Evolutionary conservation across 1,140 invertebrate genomes (phyloP).

Genomic region (Anagrus nilaparvatae): DNA sequence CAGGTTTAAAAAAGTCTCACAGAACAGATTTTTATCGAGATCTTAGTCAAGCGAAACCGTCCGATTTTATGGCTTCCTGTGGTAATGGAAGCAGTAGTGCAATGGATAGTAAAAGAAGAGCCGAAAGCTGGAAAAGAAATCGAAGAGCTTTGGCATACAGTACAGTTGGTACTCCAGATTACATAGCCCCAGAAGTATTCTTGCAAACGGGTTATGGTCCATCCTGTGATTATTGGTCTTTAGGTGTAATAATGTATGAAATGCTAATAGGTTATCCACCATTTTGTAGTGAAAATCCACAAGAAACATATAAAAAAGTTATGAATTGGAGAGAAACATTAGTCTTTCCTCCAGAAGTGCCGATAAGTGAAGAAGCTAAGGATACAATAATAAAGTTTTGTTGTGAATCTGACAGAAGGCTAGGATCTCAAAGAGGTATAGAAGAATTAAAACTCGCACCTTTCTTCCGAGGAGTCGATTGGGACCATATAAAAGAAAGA

Average conservation of each 20-base stretch:
- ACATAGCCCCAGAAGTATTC: slow-evolving; percentile 98
- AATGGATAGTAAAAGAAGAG: slow-evolving; percentile 91
- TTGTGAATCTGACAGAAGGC: slow-evolving; percentile 83
- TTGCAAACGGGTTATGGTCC: slow-evolving; percentile 95
- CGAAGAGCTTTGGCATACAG: slow-evolving; percentile 86
- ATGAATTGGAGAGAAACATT: slow-evolving; percentile 99
- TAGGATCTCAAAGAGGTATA: slow-evolving; percentile 77
- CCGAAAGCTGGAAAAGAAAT: slow-evolving; percentile 98
- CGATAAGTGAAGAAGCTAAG: slow-evolving; percentile 89
- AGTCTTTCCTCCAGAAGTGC: slow-evolving; percentile 96
- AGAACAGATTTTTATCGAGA: slow-evolving; percentile 98
- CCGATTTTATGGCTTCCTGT: slow-evolving; percentile 62
- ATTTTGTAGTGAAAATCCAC: slow-evolving; percentile 98
- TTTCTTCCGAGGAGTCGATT: slow-evolving; percentile 90
- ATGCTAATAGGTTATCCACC: slow-evolving; percentile 99
- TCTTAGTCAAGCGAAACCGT: slow-evolving; percentile 90
- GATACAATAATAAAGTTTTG: slow-evolving; percentile 85
- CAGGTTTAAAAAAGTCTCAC: slow-evolving; percentile 97
- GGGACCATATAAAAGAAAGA: slow-evolving; percentile 92
- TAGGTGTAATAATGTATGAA: slow-evolving; percentile 99
- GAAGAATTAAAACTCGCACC: slow-evolving; percentile 77
- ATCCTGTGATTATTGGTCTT: slow-evolving; percentile 98
- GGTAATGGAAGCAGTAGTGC: slow-evolving; percentile 50
- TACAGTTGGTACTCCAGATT: slow-evolving; percentile 98
- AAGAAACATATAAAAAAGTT: slow-evolving; percentile 98